Evolutionary conservation across 2,888 invertebrate species (phyloP).

Genomic region (Chaetogeoica ovagalla): DNA sequence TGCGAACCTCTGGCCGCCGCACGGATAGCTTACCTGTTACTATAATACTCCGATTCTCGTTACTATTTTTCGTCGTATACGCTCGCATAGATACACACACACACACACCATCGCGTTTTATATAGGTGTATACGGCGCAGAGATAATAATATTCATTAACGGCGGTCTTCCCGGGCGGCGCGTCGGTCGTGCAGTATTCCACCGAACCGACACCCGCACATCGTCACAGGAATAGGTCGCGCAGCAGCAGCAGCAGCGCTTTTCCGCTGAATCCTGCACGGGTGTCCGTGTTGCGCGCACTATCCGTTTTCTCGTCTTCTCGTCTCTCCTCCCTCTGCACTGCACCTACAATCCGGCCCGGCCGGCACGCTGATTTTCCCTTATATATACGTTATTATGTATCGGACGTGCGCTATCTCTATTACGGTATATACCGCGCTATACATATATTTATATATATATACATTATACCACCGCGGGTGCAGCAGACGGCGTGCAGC

Average conservation of each 20-base stretch:
- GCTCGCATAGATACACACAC: no score
- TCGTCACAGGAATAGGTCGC: no score
- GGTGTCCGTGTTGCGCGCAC: no score
- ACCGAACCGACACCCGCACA: background rate
- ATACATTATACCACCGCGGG: background rate
- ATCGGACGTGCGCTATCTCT: background rate
- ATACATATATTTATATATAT: background rate
- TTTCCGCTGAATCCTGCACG: no score
- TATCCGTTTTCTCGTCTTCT: constrained; percentile 4
- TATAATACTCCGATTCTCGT: constrained; percentile 24
- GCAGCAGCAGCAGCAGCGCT: no score
- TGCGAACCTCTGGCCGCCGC: background rate
- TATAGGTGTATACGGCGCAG: no score
- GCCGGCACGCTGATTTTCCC: constrained; percentile 17
- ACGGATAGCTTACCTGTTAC: constrained; percentile 32
- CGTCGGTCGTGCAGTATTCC: background rate
- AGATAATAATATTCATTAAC: constrained; percentile 45
- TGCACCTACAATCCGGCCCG: background rate
- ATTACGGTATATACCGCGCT: background rate
- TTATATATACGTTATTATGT: no score
- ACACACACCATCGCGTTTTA: no score
- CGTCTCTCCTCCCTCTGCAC: no score
- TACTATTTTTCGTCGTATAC: no score
- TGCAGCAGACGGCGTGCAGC: no score
- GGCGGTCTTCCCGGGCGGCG: constrained; percentile 31